Percentiles rank a stretch among this genome's conserved stretches.
These are phyloP conservation scores for Leptoclinus maculatus DNA, from an alignment of 2,797 vertebrate genomes.

Conservation along the genomic window DNA sequence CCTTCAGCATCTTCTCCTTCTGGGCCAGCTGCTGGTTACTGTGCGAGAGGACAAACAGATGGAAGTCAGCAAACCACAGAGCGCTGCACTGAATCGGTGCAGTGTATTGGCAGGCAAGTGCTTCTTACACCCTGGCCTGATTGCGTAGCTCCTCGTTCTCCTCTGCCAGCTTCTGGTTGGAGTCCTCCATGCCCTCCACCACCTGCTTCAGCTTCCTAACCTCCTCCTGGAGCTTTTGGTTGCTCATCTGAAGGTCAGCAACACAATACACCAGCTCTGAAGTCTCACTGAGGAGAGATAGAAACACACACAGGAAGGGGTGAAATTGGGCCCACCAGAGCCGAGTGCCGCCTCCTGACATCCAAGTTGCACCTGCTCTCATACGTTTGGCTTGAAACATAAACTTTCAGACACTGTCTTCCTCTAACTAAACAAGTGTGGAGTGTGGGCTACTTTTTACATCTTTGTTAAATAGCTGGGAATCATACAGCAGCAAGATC, in stretches of 20 bases:
- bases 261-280: constrained; percentile 90
- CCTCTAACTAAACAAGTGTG: background rate
- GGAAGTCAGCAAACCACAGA: background rate
- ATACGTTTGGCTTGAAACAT: background rate
- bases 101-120: background rate
- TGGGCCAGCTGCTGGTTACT: constrained; percentile 88
- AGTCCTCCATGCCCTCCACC: constrained; percentile 88
- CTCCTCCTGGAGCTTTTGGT: constrained; percentile 91
- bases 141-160: constrained; percentile 84
- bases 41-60: background rate
- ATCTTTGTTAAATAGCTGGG: background rate
- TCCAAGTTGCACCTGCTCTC: background rate
- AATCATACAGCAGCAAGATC: background rate
- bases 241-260: constrained; percentile 90
- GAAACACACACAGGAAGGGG: background rate
- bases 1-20: constrained; percentile 89
- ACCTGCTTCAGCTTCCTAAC: constrained; percentile 86
- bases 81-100: background rate
- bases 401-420: background rate
- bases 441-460: background rate
- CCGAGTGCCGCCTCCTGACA: background rate
- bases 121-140: constrained; percentile 85
- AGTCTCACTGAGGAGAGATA: constrained; percentile 84
- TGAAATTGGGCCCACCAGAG: background rate
- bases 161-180: constrained; percentile 86